These are phyloP conservation scores for Australoheros scitulus DNA, from an alignment of 2,113 vertebrate species.

Conservation along the genomic window DNA sequence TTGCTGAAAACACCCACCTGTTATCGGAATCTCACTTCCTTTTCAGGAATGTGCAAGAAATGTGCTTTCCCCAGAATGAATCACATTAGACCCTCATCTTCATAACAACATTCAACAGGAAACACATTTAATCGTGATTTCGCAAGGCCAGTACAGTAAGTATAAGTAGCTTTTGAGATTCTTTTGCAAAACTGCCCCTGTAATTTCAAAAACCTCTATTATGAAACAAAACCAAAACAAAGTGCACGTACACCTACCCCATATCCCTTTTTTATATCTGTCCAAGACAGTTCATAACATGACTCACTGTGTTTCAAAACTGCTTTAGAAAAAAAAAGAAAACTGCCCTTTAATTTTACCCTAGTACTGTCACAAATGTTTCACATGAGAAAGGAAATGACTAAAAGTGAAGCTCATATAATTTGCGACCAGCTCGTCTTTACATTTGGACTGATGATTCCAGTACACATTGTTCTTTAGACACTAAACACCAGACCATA, in stretches of 20 bases:
- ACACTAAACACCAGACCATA: background rate
- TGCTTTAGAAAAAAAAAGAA: background rate
- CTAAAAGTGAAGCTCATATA: background rate
- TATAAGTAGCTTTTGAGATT: background rate
- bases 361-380: background rate
- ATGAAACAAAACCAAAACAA: conserved; percentile 7
- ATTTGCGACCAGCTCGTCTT: background rate
- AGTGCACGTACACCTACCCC: background rate
- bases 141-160: background rate
- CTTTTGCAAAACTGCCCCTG: background rate
- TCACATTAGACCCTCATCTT: background rate
- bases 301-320: background rate
- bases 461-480: background rate
- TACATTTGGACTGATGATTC: background rate
- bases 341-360: background rate
- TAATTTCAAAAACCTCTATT: conserved; percentile 31
- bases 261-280: background rate
- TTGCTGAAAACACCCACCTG: background rate
- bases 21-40: background rate
- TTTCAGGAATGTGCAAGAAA: background rate
- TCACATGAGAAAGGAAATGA: background rate
- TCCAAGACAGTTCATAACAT: background rate
- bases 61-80: conserved; percentile 2
- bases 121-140: background rate
- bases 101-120: conserved; percentile 10